These are phyloP conservation scores for Muricea muricata DNA, from an alignment of 92 coral and sea anemone genomes.

Conservation along the genomic window DNA sequence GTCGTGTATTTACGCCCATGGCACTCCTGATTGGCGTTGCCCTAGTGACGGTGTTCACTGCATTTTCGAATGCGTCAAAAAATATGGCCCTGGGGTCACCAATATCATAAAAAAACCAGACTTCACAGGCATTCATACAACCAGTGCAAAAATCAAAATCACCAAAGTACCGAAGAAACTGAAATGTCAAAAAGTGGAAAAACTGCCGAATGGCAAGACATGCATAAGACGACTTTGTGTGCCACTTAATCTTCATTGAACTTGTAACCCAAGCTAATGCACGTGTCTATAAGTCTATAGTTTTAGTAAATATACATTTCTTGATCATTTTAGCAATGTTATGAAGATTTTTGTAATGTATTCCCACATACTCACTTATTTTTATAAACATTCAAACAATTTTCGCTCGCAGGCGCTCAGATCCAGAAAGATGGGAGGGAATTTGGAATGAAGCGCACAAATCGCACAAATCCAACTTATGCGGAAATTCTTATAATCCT, in stretches of 20 bases:
- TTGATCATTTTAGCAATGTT: no score
- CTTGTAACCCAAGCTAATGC: no score
- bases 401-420: no score
- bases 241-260: neutral
- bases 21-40: neutral
- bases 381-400: no score
- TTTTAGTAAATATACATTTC: no score
- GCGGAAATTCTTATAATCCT: no score
- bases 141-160: neutral
- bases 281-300: no score
- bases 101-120: neutral
- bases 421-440: no score
- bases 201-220: neutral
- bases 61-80: neutral
- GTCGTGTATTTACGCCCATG: neutral
- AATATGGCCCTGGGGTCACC: neutral
- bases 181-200: neutral
- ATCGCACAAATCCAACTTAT: no score
- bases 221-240: neutral
- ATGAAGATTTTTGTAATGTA: no score
- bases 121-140: neutral
- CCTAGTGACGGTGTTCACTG: slow-evolving; percentile 21
- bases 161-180: neutral
- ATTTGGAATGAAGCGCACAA: no score
- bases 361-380: no score